These are phyloP conservation scores for Petrocephalus zakoni DNA, from an alignment of 2,113 vertebrate genomes.

Conservation along the genomic window DNA sequence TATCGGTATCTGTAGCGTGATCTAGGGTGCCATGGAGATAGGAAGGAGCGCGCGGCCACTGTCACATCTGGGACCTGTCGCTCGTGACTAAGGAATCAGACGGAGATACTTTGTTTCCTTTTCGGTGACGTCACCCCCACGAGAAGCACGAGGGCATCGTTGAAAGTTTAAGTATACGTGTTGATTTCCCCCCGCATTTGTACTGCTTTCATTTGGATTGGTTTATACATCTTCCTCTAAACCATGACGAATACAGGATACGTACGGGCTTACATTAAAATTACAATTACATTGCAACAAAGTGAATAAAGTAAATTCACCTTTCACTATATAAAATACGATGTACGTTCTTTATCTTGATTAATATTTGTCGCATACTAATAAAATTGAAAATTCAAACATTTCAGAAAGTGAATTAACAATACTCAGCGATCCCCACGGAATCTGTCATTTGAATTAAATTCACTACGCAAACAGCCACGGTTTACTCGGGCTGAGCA, in stretches of 20 bases:
- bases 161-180: background rate
- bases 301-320: background rate
- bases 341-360: background rate
- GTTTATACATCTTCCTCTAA: background rate
- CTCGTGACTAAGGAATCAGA: background rate
- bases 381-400: background rate
- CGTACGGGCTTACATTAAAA: background rate
- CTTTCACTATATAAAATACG: background rate
- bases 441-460: background rate
- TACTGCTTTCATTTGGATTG: background rate
- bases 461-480: background rate
- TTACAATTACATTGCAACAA: background rate
- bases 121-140: background rate
- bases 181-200: background rate
- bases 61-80: conserved; percentile 22
- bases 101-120: background rate
- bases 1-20: conserved; percentile 22
- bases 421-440: background rate
- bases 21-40: conserved; percentile 27
- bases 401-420: background rate
- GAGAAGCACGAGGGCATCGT: too few species aligned
- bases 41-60: conserved; percentile 7
- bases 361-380: background rate
- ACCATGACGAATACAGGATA: background rate
- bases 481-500: background rate